A percentile compares a stretch with the other conserved stretches of the same genome.
phyloP scores from a whole-genome alignment of 2,113 vertebrate genomes.

The Mionectes macconnelli region DNA sequence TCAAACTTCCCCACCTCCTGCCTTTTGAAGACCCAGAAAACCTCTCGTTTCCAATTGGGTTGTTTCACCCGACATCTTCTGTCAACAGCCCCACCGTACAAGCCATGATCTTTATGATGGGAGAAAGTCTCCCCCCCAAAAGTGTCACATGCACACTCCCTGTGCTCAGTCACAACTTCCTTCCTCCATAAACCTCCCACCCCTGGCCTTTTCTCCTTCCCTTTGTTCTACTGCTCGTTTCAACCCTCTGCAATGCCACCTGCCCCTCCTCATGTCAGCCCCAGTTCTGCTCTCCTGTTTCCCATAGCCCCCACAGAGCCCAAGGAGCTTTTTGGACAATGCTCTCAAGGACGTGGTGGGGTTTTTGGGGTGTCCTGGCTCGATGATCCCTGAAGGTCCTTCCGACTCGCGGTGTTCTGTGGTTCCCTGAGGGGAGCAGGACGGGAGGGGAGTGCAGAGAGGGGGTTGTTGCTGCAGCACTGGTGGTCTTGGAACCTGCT shows the following conservation, averaged over 20 bases:
- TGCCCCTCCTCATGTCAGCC: not conserved
- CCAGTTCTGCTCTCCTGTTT: not conserved
- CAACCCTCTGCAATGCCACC: not conserved
- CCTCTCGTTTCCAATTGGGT: not conserved
- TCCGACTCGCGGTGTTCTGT: not conserved
- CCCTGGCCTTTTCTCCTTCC: not conserved
- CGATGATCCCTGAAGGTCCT: not conserved
- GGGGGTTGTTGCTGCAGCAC: not conserved
- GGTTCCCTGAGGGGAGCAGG: not conserved
- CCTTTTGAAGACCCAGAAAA: not conserved
- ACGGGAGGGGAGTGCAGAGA: not conserved
- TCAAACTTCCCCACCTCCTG: not conserved
- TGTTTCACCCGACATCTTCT: not conserved
- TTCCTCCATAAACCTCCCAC: not conserved
- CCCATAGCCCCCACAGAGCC: not conserved
- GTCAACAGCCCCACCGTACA: not conserved
- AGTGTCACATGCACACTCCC: not conserved
- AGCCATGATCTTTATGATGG: not conserved
- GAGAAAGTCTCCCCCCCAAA: not conserved
- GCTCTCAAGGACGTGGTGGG: not conserved
- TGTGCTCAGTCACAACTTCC: not conserved
- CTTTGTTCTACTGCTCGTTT: not conserved
- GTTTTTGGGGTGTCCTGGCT: not conserved
- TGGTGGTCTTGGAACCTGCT: not conserved
- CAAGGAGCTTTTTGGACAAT: accelerated